Percentiles rank a stretch among this genome's conserved stretches.
Evolutionary conservation across 2,113 vertebrate species (phyloP).

Genomic region (Hypocryptadius cinnamomeus): DNA sequence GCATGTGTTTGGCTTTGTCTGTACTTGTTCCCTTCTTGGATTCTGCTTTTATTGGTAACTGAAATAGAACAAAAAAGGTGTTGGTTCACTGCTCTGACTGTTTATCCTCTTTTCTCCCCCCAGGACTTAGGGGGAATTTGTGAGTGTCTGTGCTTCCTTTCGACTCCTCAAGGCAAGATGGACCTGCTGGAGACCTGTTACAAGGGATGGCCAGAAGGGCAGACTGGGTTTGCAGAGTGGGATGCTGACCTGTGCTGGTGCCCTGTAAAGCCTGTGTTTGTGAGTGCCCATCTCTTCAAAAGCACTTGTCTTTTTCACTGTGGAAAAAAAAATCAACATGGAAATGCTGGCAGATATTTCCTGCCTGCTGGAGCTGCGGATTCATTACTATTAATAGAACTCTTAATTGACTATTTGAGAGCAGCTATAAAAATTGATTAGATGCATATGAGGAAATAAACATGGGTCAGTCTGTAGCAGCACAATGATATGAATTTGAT

Average conservation of each 20-base stretch:
- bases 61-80: not conserved
- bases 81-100: not conserved
- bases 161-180: not conserved
- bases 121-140: not conserved
- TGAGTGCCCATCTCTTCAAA: not conserved
- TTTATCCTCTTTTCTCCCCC: not conserved
- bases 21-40: not conserved
- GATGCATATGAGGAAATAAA: constrained; percentile 23
- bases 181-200: not conserved
- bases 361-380: not conserved
- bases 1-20: rapidly evolving
- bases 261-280: not conserved
- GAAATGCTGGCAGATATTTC: not conserved
- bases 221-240: rapidly evolving
- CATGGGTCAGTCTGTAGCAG: not conserved
- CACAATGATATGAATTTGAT: not conserved
- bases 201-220: not conserved
- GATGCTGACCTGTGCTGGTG: not conserved
- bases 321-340: not conserved
- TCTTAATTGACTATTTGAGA: constrained; percentile 15
- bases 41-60: not conserved
- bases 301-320: not conserved
- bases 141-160: not conserved
- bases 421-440: constrained; percentile 39
- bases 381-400: constrained; percentile 31